Base-by-base conservation (phyloP, 2,113 vertebrate genomes). In the Myiagra hebetior region DNA sequence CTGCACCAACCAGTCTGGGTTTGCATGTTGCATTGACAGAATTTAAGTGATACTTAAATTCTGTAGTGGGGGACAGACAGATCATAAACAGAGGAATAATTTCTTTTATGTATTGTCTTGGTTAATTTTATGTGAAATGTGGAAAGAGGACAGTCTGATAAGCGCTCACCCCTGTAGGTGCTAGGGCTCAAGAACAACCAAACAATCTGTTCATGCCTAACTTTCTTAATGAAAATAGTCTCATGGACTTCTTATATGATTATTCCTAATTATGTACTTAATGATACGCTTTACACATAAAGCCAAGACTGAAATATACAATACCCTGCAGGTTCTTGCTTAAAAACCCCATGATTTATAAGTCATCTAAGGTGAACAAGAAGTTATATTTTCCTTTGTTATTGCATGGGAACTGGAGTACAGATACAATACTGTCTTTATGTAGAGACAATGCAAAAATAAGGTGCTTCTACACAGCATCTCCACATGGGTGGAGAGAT, bases 211-310 rank as follows among this genome's bases (percentile, higher is more conserved):
- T 79, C 20, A 15, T 73, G 47, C 31, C 35, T 64, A 72, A 75
- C 30, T 75, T 92, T 18, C 2, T 41, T 81, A 69, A 79, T 60
- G 10, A 81, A 59, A 85, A 67, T 12, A 80, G 22, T 82, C 13
- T 72, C 2, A 7, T 56, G 50, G 28, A 73, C 19, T 76, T 95
- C 26, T 87, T 60, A 37, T 18, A 50, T 81, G 31, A 47, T 87
- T 89, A 75, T 88, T 86, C 60, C 62, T 91, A 89, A 95, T 72
- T 87, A 85, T 53, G 15, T 78, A 9, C 42, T 46, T 80, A 80
- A 60, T 86, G 42, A 60, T 26, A 33, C 26, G 70, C 27, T 52
- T 28, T 4, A 82, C 37, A 19, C 16, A 47, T 87, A 81, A 89
- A 91, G 42, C n/a, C 31, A 91, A 39, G 41, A 64, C 59, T 84